Evolutionary conservation across 2,797 vertebrate species (phyloP), one percentile per base, ranked within the genome.

Genomic region (Mormyrops attenuatus): DNA sequence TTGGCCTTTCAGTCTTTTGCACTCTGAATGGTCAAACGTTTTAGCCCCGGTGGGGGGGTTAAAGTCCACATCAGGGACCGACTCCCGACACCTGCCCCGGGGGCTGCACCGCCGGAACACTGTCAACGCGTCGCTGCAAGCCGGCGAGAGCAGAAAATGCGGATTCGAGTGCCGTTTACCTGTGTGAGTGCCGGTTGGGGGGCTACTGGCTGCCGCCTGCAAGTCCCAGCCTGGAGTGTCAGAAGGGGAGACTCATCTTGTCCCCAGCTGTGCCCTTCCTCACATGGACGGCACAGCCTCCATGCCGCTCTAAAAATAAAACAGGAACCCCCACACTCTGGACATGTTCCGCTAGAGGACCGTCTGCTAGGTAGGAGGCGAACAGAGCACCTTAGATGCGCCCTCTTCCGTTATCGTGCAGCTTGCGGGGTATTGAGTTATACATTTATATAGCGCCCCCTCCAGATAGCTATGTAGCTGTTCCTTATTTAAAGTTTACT

Each of bases 231-330:
- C 95, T 91, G 91, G 91, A 93, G 91, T 92, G 95, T 96, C 94
- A 96, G 93, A 93, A 91, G 95, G 77, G 90, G 94, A 93, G 93
- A 93, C 94, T 96, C 96, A 97, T 96, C 95, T 93, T 95, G 90
- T 88, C 93, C 85, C 93, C 95, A 95, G 94, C 93, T 95, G 91
- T 93, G 94, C 93, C 94, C 94, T 95, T 95, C 95, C 95, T 96
- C 96, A 95, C 96, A 95, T 94, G 94, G 94, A 96, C 95, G 96
- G 93, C 93, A 94, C 93, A 88, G 94, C 92, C 95, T 93, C 96
- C 95, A 95, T 95, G 94, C 91, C 89, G 89, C 93, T 95, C 97
- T 97, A 96, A 97, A 97, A 98, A 98, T 98, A 98, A 95, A 95
- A 89, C 90, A 92, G 91, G 93, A 94, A 2, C 90, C 90, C 93